Evolutionary conservation across 2,888 invertebrate genomes (phyloP).

Genomic region (Aquatica leii): DNA sequence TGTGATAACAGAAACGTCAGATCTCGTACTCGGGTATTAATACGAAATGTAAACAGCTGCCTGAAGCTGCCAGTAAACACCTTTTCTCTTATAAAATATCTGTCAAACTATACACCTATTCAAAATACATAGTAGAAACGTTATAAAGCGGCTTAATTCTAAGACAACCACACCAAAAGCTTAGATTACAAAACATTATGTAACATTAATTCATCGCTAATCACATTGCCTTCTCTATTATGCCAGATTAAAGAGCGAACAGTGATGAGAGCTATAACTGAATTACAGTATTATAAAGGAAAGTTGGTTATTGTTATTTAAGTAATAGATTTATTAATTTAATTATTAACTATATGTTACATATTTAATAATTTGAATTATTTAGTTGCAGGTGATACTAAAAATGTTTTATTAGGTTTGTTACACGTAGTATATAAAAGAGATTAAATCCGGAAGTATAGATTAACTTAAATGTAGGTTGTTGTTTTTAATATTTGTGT

Average conservation of each 20-base stretch:
- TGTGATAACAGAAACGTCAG: slow-evolving; percentile 28
- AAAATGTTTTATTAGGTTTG: too few species aligned
- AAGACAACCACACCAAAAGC: slow-evolving; percentile 34
- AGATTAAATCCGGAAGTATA: too few species aligned
- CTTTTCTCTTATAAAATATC: slow-evolving; percentile 27
- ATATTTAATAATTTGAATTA: too few species aligned
- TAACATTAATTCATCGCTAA: slow-evolving; percentile 37
- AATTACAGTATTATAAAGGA: neutral
- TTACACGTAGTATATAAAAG: too few species aligned
- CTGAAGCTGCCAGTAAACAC: slow-evolving; percentile 31
- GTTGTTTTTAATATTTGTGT: too few species aligned
- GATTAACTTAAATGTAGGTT: too few species aligned
- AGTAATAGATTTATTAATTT: neutral
- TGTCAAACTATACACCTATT: slow-evolving; percentile 31
- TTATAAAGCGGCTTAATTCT: slow-evolving; percentile 29
- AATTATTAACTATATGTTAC: too few species aligned
- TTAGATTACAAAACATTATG: slow-evolving; percentile 35
- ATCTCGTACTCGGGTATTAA: slow-evolving; percentile 28
- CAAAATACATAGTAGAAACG: slow-evolving; percentile 12
- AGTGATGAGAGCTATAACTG: neutral
- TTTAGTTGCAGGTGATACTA: too few species aligned
- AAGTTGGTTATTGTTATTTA: neutral
- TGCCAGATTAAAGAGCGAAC: slow-evolving; percentile 23
- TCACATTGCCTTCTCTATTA: slow-evolving; percentile 34
- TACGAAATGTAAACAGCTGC: slow-evolving; percentile 31